Conservation (phyloP, 37 sponge, comb jelly and placozoan genomes). For the Halisarca cf. caerulea region DNA sequence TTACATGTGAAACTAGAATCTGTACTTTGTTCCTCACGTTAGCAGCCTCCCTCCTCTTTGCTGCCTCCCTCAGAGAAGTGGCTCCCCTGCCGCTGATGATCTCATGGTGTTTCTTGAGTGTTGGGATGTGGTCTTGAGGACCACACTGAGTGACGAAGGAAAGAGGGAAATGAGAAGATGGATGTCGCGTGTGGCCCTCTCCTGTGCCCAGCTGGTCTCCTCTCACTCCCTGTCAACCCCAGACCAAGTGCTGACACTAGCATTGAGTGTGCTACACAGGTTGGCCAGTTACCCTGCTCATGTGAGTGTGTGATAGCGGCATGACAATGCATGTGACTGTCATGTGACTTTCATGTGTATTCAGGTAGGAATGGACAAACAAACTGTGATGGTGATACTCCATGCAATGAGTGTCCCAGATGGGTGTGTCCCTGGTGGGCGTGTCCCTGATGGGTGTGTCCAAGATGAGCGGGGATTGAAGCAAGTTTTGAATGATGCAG, state of each 20-base stretch:
- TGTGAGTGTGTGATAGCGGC: not conserved
- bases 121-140: not conserved
- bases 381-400: not conserved
- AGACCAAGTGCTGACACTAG: not conserved
- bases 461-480: not conserved
- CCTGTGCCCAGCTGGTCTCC: not conserved
- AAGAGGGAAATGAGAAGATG: constrained; percentile 18
- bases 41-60: too few species aligned
- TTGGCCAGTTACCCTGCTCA: not conserved
- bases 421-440: not conserved
- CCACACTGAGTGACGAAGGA: not conserved
- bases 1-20: too few species aligned
- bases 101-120: not conserved
- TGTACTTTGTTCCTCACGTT: too few species aligned
- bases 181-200: constrained; percentile 9
- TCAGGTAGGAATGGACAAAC: constrained; percentile 28
- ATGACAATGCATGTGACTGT: not conserved
- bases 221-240: too few species aligned
- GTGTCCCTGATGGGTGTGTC: too few species aligned
- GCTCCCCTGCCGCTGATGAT: not conserved
- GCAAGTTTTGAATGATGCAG: not conserved
- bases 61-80: not conserved
- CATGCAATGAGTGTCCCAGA: not conserved
- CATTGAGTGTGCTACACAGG: not conserved
- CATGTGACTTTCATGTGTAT: not conserved